Evolutionary conservation across 23 tunicate genomes (phyloP).

Genomic region (Styela clava): DNA sequence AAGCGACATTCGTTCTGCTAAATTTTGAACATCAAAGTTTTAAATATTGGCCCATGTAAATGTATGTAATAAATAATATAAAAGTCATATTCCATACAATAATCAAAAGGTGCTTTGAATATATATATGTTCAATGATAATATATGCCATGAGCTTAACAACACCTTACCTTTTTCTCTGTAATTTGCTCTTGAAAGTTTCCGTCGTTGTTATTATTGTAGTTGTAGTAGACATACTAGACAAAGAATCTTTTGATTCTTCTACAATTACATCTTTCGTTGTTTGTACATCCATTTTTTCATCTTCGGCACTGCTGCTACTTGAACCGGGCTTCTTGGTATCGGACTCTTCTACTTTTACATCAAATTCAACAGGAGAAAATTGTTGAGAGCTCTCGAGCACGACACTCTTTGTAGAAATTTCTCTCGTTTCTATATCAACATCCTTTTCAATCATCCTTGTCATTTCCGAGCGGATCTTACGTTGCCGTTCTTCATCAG

Average conservation of each 20-base stretch:
- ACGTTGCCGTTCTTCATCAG: not conserved
- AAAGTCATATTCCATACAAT: too few relatives aligned
- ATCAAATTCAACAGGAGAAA: not conserved
- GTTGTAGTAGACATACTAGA: constrained; percentile 3
- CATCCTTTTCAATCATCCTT: not conserved
- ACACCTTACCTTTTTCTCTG: constrained; percentile 20
- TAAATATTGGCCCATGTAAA: too few relatives aligned
- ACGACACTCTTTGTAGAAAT: not conserved
- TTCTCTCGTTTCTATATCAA: not conserved
- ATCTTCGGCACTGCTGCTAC: not conserved
- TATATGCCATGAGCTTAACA: too few relatives aligned
- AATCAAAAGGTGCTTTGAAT: too few relatives aligned
- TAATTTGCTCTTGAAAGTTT: not conserved
- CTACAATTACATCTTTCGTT: not conserved
- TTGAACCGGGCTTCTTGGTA: not conserved
- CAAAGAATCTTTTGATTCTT: not conserved
- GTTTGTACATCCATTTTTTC: not conserved
- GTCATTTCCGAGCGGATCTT: not conserved
- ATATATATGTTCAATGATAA: too few relatives aligned
- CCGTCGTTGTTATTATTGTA: constrained; percentile 15
- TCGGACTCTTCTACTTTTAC: not conserved
- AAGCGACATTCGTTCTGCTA: too few relatives aligned
- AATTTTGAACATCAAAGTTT: too few relatives aligned
- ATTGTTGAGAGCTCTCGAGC: not conserved
- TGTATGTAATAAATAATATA: too few relatives aligned